These are phyloP conservation scores for Engystomops pustulosus DNA, from an alignment of 2,113 vertebrate genomes.

Conservation along the genomic window DNA sequence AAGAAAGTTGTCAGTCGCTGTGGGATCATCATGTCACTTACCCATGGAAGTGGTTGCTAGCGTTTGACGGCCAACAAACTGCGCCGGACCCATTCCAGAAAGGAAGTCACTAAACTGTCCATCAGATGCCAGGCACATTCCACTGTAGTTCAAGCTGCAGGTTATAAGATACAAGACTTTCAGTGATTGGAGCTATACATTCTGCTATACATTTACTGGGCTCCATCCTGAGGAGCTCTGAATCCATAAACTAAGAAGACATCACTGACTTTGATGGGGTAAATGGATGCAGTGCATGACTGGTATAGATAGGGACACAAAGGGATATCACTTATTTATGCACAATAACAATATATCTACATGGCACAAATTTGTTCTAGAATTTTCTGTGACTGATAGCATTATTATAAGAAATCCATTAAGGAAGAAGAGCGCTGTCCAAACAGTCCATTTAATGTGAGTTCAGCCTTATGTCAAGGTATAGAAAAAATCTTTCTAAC, in stretches of 20 bases:
- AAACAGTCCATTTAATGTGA: not conserved
- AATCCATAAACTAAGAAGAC: not conserved
- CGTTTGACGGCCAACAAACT: slow-evolving; percentile 96
- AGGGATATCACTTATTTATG: no score
- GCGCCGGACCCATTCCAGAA: slow-evolving; percentile 96
- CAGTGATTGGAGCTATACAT: not conserved
- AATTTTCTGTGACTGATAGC: no score
- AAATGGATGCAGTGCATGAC: not conserved
- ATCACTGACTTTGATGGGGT: not conserved
- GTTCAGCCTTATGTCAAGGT: not conserved
- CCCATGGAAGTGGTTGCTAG: slow-evolving; percentile 97
- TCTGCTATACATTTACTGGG: not conserved
- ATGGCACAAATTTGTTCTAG: no score
- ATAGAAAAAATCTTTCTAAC: not conserved
- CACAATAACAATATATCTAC: no score
- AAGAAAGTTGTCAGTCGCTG: no score
- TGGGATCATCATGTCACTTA: slow-evolving; percentile 70
- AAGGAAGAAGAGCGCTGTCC: not conserved
- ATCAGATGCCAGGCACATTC: slow-evolving; percentile 93
- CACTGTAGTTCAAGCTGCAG: slow-evolving; percentile 94
- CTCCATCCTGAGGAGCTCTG: not conserved
- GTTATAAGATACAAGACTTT: slow-evolving; percentile 37
- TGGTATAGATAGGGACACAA: not conserved
- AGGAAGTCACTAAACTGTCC: slow-evolving; percentile 96
- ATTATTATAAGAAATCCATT: not conserved